Evolutionary conservation across 2,888 invertebrate genomes (phyloP).

Genomic region (Trichogramma dendrolimi): DNA sequence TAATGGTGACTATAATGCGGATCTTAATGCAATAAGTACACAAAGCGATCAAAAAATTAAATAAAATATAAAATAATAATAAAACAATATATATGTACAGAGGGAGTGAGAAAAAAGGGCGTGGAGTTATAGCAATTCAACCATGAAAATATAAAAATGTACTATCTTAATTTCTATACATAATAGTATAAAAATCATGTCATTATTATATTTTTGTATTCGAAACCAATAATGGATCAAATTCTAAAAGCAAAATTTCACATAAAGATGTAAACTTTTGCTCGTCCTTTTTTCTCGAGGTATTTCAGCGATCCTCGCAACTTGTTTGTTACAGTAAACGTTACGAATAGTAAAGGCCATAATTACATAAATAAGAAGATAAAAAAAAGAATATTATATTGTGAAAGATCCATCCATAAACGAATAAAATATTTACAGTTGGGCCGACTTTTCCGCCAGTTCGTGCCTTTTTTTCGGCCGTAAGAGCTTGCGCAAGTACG

Average conservation of each 20-base stretch:
- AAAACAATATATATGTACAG: slow-evolving; percentile 7
- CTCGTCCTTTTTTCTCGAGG: slow-evolving; percentile 27
- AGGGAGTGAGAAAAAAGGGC: slow-evolving; percentile 26
- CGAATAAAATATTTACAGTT: slow-evolving; percentile 46
- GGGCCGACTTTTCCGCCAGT: slow-evolving; percentile 53
- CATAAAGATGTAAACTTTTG: neutral
- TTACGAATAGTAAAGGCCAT: slow-evolving; percentile 15
- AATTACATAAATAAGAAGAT: slow-evolving; percentile 18
- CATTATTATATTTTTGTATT: too few relatives aligned
- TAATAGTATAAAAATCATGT: too few relatives aligned
- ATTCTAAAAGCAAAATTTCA: slow-evolving; percentile 1
- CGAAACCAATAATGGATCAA: slow-evolving; percentile 28
- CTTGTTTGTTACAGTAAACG: slow-evolving; percentile 33
- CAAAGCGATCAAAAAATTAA: slow-evolving; percentile 30
- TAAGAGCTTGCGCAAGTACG: slow-evolving; percentile 38
- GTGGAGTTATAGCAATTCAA: neutral
- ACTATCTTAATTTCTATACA: too few relatives aligned
- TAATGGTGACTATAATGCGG: slow-evolving; percentile 29
- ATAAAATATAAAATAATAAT: slow-evolving; percentile 20
- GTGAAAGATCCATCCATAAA: slow-evolving; percentile 53
- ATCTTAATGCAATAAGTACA: slow-evolving; percentile 47
- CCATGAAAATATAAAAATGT: too few relatives aligned
- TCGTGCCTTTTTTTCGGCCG: slow-evolving; percentile 52
- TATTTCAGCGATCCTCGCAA: slow-evolving; percentile 30
- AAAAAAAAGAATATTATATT: slow-evolving; percentile 46